phyloP scores from a whole-genome alignment of 2,113 vertebrate species.

The Himantopus leucocephalus region DNA sequence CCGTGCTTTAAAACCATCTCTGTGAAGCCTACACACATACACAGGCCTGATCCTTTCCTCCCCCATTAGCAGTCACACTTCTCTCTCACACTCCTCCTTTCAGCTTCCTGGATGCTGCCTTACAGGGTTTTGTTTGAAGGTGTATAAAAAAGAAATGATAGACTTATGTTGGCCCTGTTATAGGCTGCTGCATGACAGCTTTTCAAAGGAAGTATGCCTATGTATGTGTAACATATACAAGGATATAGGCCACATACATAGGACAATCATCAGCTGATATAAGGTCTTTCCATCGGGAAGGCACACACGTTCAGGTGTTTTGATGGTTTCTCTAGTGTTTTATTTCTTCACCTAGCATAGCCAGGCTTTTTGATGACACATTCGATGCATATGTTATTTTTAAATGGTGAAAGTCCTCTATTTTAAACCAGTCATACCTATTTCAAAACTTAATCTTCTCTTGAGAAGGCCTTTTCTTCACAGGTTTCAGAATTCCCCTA shows the following conservation, averaged over 20 bases:
- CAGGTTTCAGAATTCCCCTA: not conserved
- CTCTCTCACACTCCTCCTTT: not conserved
- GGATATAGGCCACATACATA: not conserved
- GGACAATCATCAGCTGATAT: not conserved
- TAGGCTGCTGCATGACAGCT: not conserved
- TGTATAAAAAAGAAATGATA: not conserved
- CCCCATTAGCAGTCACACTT: not conserved
- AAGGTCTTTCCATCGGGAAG: not conserved
- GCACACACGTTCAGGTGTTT: not conserved
- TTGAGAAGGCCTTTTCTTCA: not conserved
- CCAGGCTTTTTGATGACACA: not conserved
- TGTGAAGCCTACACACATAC: not conserved
- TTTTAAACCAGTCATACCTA: not conserved
- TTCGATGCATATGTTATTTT: not conserved
- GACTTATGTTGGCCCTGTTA: not conserved
- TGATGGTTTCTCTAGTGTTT: not conserved
- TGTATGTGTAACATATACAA: not conserved
- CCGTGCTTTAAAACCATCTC: not conserved
- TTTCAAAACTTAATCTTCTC: not conserved
- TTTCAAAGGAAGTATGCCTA: not conserved
- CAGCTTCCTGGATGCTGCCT: not conserved
- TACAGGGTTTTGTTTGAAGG: constrained; percentile 29
- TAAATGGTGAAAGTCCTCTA: not conserved
- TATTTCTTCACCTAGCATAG: not conserved
- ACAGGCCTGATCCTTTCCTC: not conserved